Evolutionary conservation across 2,888 invertebrate genomes (phyloP).

Genomic region (Philaethria dido): DNA sequence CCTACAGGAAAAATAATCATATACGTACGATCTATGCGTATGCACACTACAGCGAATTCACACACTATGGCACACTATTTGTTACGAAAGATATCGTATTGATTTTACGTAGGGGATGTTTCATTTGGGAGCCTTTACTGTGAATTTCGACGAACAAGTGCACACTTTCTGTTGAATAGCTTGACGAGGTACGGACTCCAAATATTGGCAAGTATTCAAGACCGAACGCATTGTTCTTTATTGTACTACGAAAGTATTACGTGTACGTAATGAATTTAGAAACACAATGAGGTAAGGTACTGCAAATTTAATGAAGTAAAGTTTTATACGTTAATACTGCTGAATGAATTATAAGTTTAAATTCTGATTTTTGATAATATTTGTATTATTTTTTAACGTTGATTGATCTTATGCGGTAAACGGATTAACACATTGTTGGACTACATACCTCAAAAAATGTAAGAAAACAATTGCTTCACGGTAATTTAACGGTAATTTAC

Average conservation of each 20-base stretch:
- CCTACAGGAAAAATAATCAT: no score
- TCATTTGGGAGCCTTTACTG: constrained; percentile 46
- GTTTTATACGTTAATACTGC: background rate
- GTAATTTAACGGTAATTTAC: no score
- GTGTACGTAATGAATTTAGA: background rate
- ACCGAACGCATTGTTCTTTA: constrained; percentile 34
- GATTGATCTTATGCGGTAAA: no score
- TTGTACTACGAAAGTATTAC: constrained; percentile 12
- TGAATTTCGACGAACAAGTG: constrained; percentile 34
- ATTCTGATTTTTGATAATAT: no score
- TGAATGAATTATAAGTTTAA: no score
- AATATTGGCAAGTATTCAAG: constrained; percentile 45
- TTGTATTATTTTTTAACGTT: no score
- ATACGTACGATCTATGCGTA: no score
- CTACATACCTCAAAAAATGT: no score
- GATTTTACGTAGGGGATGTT: constrained; percentile 23
- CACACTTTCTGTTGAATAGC: constrained; percentile 33
- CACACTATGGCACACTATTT: no score
- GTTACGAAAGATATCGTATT: background rate
- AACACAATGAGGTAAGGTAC: background rate
- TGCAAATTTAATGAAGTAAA: background rate
- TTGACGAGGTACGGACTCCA: constrained; percentile 33
- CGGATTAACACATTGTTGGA: no score
- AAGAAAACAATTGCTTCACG: no score
- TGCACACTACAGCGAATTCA: no score